Conservation (phyloP, 2,797 vertebrate species). For the Falco peregrinus region DNA sequence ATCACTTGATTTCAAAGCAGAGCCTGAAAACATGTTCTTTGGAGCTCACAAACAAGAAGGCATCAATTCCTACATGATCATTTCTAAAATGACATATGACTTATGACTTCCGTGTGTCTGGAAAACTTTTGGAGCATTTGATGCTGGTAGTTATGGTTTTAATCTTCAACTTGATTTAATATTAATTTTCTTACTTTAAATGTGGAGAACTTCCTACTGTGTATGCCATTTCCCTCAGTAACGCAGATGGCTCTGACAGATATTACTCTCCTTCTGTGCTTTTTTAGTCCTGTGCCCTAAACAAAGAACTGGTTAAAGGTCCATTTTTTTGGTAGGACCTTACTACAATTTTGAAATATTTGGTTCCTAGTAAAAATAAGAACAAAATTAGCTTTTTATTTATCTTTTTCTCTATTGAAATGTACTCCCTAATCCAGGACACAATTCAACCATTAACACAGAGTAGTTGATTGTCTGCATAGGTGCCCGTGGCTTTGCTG, state of each 20-base stretch:
- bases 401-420: neutral
- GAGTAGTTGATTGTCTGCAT: neutral
- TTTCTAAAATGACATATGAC: neutral
- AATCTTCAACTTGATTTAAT: slow-evolving; percentile 29
- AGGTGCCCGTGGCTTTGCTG: neutral
- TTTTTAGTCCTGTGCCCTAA: neutral
- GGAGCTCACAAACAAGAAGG: neutral
- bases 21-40: neutral
- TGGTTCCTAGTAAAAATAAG: neutral
- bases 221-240: slow-evolving; percentile 11
- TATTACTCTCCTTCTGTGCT: neutral
- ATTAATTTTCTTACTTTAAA: slow-evolving; percentile 43
- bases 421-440: neutral
- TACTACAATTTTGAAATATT: neutral
- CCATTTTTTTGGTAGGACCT: neutral
- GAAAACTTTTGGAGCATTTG: neutral
- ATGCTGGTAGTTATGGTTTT: neutral
- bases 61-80: neutral
- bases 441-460: neutral
- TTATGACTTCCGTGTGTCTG: neutral
- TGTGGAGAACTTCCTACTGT: neutral
- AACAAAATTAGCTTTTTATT: neutral
- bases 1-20: neutral
- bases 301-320: slow-evolving; percentile 8
- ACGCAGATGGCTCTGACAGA: slow-evolving; percentile 36